Evolutionary conservation across 2,888 invertebrate species (phyloP), one percentile per base, ranked within the genome.

Genomic region (Dorcus hopei): DNA sequence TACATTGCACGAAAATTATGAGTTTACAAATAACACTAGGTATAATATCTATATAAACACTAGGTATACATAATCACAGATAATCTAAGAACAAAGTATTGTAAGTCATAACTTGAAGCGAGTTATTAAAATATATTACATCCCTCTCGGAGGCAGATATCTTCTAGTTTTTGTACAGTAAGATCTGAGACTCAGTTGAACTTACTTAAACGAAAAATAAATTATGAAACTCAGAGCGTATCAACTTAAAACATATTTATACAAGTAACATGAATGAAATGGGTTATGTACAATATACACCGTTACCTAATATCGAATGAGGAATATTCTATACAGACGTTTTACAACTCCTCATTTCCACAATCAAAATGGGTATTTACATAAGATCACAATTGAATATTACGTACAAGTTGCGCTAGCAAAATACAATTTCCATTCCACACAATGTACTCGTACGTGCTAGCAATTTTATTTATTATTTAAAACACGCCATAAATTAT

Each of bases 301-400:
- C 49, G 56, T 59, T 52, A 51, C 51, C 59, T 62, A 63, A 40
- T 49, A 55, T 40, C 38, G 43, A 41, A 49, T 43, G 59, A 54
- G 63, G 62, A 59, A 57, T 64, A 19, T 59, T 61, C 59, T 64
- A 61, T 60, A 62, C 61, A 57, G 50, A 61, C 52, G 49, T 50
- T 56, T 56, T 55, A 52, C 56, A 52, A 57, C 39, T 54, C 59
- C 50, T 50, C 58, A 43, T 45, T 54, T 53, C 50, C 52, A 57
- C 53, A 54, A 52, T 57, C 53, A 52, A 53, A 53, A 49, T 54
- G 59, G 57, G 54, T 62, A 52, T 57, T 77, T 77, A 77, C 75
- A 76, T 65, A 70, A 74, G 76, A 78, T 78, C 77, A 78, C 78
- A 78, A 74, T 77, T 74, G 71, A 76, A 74, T 68, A 72, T 74